Base-by-base conservation (phyloP, 2,888 invertebrate genomes). In the Carabus problematicus region DNA sequence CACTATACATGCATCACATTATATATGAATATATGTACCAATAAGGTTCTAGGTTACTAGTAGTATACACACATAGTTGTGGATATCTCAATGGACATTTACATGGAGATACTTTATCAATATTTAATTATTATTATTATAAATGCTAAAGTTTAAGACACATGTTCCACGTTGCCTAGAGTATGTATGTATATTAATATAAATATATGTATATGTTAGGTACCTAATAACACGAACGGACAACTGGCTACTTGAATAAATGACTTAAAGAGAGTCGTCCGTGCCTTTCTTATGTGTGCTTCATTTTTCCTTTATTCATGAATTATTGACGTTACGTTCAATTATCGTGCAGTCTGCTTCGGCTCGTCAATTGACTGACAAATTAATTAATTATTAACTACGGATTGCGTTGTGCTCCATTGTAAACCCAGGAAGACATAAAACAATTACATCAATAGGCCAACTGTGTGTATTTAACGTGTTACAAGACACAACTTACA, bases 361-460 rank as follows among this genome's bases (percentile, higher is more conserved):
- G 29, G 56, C 12, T 45, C 12, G 14, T 29, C 45, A 61, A 61
- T 16, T 43, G 29, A 29, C 29, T 29, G 29, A 29, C 29, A 29
- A 6, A 29, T 29, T 29, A 29, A 29, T 29, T 2, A 29, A 29
- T 29, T 29, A 29, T 29, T 3, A 29, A 29, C 29, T 29, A 29
- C 29, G 29, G 29, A 29, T 29, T 29, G 29, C 45, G 77, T 78
- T 80, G 80, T 80, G 80, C 80, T 79, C 79, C 77, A 79, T 80
- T 81, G 80, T 80, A 79, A 79, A 81, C 77, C 76, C 78, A 81
- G 80, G 81, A 81, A 81, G 81, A 81, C 80, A 77, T 77, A 78
- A 76, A 70, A 73, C 63, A 71, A 61, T 75, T 76, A 76, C 75
- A 77, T 64, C 41, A 67, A 59, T 76, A 75, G 75, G 75, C 41